Percentiles rank a stretch among this genome's conserved stretches.
Evolutionary conservation across 1,140 invertebrate genomes (phyloP).

Genomic region (Hyles euphorbiae): DNA sequence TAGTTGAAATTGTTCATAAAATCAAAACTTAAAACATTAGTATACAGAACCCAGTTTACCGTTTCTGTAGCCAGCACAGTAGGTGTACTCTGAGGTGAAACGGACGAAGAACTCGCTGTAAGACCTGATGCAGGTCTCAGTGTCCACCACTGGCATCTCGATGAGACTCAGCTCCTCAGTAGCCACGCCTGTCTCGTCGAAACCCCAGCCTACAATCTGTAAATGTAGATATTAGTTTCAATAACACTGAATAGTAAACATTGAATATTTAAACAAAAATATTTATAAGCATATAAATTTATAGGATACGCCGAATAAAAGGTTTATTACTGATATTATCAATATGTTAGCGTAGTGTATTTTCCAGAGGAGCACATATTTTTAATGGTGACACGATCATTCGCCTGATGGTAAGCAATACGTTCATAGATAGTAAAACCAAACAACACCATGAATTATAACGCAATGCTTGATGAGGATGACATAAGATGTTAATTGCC

Average conservation of each 20-base stretch:
- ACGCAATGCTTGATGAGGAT: too few species aligned
- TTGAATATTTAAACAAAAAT: not conserved
- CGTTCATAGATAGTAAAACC: too few species aligned
- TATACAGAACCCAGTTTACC: slow-evolving; percentile 39
- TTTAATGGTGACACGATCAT: too few species aligned
- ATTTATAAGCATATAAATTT: too few species aligned
- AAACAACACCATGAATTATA: too few species aligned
- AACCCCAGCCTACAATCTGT: slow-evolving; percentile 81
- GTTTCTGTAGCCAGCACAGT: slow-evolving; percentile 79
- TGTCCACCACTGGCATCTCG: slow-evolving; percentile 75
- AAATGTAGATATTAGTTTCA: not conserved
- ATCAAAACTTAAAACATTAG: not conserved
- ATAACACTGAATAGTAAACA: not conserved
- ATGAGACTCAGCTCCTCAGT: slow-evolving; percentile 74
- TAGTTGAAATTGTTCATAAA: too few species aligned
- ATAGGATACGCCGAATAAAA: too few species aligned
- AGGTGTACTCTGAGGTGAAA: slow-evolving; percentile 77
- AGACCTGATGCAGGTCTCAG: slow-evolving; percentile 75
- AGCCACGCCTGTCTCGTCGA: slow-evolving; percentile 72
- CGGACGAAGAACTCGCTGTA: slow-evolving; percentile 74
- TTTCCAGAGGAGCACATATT: not conserved
- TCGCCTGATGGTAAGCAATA: too few species aligned
- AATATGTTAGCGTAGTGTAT: not conserved
- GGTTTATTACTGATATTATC: too few species aligned
- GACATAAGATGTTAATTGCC: too few species aligned